These are phyloP conservation scores for Junonia oenone DNA, from an alignment of 2,888 invertebrate species.

Conservation along the genomic window DNA sequence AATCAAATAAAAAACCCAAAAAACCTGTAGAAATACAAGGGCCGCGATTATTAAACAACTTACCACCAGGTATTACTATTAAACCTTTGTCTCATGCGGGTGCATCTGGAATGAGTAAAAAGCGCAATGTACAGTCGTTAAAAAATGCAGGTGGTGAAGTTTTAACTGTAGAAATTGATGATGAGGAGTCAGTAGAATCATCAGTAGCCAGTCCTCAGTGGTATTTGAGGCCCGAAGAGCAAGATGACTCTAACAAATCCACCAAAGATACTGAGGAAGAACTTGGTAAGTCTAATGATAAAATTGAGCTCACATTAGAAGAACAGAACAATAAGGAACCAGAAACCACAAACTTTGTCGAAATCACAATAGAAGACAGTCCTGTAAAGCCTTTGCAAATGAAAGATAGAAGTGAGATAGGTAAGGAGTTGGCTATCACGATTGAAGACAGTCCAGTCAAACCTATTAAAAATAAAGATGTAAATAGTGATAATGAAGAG, in stretches of 20 bases:
- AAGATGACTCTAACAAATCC: conserved; percentile 11
- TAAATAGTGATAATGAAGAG: conserved; percentile 39
- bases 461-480: conserved; percentile 24
- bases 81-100: conserved; percentile 15
- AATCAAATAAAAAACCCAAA: conserved; percentile 25
- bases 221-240: conserved; percentile 67
- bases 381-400: conserved; percentile 51
- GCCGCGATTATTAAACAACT: conserved; percentile 36
- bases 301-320: conserved; percentile 33
- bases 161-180: conserved; percentile 61
- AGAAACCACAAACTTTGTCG: conserved; percentile 44
- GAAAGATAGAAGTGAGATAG: conserved; percentile 43
- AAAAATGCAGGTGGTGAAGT: conserved; percentile 34
- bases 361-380: conserved; percentile 71
- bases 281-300: neutral
- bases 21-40: conserved; percentile 33
- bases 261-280: conserved; percentile 3
- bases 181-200: conserved; percentile 46
- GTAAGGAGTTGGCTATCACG: conserved; percentile 50
- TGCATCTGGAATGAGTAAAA: conserved; percentile 18
- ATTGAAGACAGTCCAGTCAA: conserved; percentile 69
- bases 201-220: conserved; percentile 49
- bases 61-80: conserved; percentile 55
- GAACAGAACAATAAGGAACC: conserved; percentile 61
- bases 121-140: conserved; percentile 16